These are phyloP conservation scores for Garra rufa DNA, from an alignment of 2,113 vertebrate species.

Conservation along the genomic window DNA sequence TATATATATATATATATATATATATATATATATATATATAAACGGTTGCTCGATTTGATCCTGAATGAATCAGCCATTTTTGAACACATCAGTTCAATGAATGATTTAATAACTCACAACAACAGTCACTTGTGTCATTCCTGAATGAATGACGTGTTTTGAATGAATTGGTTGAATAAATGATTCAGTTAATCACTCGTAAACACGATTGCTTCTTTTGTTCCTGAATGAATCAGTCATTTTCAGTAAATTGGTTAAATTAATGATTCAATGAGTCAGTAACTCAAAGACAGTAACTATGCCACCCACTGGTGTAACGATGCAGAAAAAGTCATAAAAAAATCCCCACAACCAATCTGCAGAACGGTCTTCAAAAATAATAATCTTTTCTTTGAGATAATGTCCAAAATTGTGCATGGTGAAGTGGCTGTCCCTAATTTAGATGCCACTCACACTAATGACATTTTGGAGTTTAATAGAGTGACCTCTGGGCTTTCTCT, in stretches of 20 bases:
- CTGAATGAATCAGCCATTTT: too few relatives aligned
- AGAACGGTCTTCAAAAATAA: neutral
- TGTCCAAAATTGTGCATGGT: neutral
- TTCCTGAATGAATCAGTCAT: neutral
- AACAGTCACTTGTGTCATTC: too few relatives aligned
- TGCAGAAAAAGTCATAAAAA: neutral
- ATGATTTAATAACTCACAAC: too few relatives aligned
- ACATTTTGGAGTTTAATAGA: constrained; percentile 7
- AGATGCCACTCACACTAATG: constrained; percentile 20
- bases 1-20: too few relatives aligned
- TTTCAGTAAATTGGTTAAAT: neutral
- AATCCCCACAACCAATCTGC: neutral
- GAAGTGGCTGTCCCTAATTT: neutral
- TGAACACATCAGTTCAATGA: too few relatives aligned
- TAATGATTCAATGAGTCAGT: neutral
- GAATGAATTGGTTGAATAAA: too few relatives aligned
- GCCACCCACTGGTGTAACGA: neutral
- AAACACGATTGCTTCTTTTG: too few relatives aligned
- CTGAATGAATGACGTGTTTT: too few relatives aligned
- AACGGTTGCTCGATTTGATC: too few relatives aligned
- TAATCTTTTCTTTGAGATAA: neutral
- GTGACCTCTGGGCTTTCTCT: constrained; percentile 19
- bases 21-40: too few relatives aligned
- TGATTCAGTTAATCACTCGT: too few relatives aligned
- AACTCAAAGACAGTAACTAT: neutral